These are phyloP conservation scores for Ophraella communa DNA, from an alignment of 2,888 invertebrate genomes.

Conservation along the genomic window DNA sequence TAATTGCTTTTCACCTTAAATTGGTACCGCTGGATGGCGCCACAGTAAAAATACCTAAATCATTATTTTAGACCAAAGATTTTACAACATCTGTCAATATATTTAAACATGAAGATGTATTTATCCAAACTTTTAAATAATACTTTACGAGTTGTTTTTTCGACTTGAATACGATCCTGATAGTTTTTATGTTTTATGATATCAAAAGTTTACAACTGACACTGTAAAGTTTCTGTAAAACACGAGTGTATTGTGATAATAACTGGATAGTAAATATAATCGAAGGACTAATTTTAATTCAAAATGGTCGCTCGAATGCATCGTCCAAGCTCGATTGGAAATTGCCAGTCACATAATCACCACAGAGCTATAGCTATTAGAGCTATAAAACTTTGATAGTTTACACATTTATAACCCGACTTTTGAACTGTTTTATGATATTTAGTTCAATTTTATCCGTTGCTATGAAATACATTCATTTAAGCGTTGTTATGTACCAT, in stretches of 20 bases:
- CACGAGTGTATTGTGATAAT: neutral
- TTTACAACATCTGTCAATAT: too few species aligned
- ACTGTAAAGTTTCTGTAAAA: neutral
- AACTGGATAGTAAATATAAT: conserved; percentile 6
- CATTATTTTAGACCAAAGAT: too few species aligned
- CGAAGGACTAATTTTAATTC: conserved; percentile 17
- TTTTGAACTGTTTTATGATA: neutral
- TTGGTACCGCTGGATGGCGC: too few species aligned
- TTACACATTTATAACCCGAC: neutral
- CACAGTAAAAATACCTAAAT: too few species aligned
- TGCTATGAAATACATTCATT: too few species aligned
- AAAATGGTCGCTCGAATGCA: conserved; percentile 1
- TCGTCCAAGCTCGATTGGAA: neutral
- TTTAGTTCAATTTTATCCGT: too few species aligned
- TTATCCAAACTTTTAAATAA: too few species aligned
- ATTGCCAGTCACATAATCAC: neutral
- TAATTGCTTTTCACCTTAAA: too few species aligned
- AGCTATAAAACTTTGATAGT: neutral
- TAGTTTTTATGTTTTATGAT: neutral
- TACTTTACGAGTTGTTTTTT: too few species aligned
- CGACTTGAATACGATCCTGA: neutral
- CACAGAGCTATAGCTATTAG: neutral
- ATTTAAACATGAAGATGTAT: too few species aligned
- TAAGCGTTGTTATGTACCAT: too few species aligned
- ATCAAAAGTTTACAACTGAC: neutral